Percentiles rank a stretch among this genome's conserved stretches.
phyloP scores from a whole-genome alignment of 2,888 invertebrate species.

The Platycheirus albimanus region DNA sequence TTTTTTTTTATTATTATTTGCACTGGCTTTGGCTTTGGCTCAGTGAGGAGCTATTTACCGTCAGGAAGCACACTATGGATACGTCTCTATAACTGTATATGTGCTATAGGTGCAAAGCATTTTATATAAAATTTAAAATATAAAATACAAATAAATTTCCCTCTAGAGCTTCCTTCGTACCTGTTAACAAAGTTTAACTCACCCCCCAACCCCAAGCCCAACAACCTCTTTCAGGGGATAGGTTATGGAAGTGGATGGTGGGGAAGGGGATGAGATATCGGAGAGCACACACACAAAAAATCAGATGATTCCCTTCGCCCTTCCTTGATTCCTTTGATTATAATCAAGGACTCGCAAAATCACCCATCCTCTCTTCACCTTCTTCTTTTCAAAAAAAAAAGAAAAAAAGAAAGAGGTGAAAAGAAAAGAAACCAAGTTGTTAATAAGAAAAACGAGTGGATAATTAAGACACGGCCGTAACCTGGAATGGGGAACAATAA shows the following conservation, averaged over 20 bases:
- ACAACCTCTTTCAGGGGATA: no score
- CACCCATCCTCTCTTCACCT: conserved; percentile 1
- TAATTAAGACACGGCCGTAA: conserved; percentile 59
- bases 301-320: neutral
- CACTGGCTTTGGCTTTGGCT: no score
- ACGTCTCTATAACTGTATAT: neutral
- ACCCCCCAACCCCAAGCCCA: conserved; percentile 5
- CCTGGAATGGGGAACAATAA: conserved; percentile 43
- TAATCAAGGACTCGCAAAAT: conserved; percentile 64
- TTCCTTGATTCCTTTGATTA: conserved; percentile 46
- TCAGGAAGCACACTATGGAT: no score
- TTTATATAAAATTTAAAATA: no score
- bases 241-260: no score
- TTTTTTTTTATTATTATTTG: no score
- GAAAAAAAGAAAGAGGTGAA: neutral
- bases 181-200: conserved; percentile 57
- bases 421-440: conserved; percentile 32
- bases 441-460: conserved; percentile 60
- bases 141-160: conserved; percentile 39
- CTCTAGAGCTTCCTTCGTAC: conserved; percentile 55
- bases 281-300: neutral
- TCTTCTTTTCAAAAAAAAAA: no score
- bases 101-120: conserved; percentile 4
- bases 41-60: conserved; percentile 14
- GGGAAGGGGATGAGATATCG: neutral